These are phyloP conservation scores for Heteromormyrus szaboi DNA, from an alignment of 2,797 vertebrate species.

Conservation along the genomic window DNA sequence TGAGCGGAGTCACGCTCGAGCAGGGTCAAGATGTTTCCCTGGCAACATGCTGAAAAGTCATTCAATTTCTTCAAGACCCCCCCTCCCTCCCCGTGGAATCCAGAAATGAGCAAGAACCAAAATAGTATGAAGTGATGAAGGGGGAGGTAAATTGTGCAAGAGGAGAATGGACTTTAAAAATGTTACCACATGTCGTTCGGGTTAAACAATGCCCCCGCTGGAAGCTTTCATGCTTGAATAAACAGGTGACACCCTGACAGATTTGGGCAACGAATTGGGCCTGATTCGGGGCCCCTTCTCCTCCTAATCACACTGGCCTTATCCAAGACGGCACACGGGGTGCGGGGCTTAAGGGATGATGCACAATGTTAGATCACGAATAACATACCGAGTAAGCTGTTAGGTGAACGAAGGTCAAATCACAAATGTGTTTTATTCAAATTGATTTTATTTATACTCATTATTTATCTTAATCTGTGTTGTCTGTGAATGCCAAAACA, in stretches of 20 bases:
- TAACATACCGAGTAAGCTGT: not conserved
- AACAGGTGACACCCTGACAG: not conserved
- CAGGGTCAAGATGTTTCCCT: conserved; percentile 65
- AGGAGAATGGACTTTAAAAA: conserved; percentile 10
- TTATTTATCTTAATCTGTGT: not conserved
- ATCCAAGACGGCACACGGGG: not conserved
- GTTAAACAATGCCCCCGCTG: not conserved
- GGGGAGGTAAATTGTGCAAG: not conserved
- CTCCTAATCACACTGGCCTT: not conserved
- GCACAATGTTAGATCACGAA: not conserved
- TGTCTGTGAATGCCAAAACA: not conserved
- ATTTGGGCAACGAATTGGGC: not conserved
- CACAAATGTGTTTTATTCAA: not conserved
- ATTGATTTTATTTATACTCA: not conserved
- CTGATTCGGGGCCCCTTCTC: not conserved
- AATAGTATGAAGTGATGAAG: conserved; percentile 46
- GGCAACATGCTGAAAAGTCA: conserved; percentile 64
- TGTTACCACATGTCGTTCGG: not conserved
- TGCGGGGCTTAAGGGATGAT: not conserved
- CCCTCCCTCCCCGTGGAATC: conserved; percentile 29
- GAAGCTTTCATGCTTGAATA: conserved; percentile 1
- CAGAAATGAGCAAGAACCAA: conserved; percentile 64
- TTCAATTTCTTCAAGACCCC: conserved; percentile 58
- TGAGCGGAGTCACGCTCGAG: conserved; percentile 65
- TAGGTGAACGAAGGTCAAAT: not conserved